Evolutionary conservation across 2,797 vertebrate species (phyloP).

Genomic region (Leontocebus nigricollis): DNA sequence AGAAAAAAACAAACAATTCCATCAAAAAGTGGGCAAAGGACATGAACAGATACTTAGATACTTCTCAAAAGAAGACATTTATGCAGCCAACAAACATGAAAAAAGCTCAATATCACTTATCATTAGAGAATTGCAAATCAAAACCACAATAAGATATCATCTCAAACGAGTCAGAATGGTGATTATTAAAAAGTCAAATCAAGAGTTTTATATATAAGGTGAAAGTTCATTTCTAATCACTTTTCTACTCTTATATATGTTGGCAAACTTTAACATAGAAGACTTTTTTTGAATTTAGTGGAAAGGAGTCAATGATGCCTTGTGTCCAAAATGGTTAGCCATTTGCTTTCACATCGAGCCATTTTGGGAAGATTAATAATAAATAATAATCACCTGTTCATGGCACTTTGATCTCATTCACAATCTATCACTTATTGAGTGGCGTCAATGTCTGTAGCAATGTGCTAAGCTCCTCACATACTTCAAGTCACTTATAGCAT

Average conservation of each 20-base stretch:
- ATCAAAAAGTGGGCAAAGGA: too few relatives aligned
- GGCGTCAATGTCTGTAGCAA: background rate
- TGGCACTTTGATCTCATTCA: background rate
- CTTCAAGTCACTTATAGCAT: background rate
- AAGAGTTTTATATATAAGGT: conserved; percentile 16
- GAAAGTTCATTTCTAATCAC: conserved; percentile 11
- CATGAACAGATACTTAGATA: too few relatives aligned
- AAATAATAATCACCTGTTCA: background rate
- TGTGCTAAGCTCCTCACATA: background rate
- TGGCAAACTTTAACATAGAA: background rate
- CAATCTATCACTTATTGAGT: background rate
- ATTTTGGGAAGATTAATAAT: background rate
- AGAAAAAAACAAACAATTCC: too few relatives aligned
- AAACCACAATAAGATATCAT: too few relatives aligned
- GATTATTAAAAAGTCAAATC: background rate
- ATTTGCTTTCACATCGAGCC: background rate
- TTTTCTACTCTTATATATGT: background rate
- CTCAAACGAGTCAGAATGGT: too few relatives aligned
- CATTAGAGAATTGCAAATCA: too few relatives aligned
- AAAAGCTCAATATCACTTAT: too few relatives aligned
- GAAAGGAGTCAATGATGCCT: background rate
- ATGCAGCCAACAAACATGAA: too few relatives aligned
- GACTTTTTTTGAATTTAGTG: background rate
- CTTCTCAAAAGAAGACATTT: too few relatives aligned
- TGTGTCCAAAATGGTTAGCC: conserved; percentile 11